These are phyloP conservation scores for Prostheceraeus crozeri DNA, from an alignment of 2,888 invertebrate species.

Conservation along the genomic window DNA sequence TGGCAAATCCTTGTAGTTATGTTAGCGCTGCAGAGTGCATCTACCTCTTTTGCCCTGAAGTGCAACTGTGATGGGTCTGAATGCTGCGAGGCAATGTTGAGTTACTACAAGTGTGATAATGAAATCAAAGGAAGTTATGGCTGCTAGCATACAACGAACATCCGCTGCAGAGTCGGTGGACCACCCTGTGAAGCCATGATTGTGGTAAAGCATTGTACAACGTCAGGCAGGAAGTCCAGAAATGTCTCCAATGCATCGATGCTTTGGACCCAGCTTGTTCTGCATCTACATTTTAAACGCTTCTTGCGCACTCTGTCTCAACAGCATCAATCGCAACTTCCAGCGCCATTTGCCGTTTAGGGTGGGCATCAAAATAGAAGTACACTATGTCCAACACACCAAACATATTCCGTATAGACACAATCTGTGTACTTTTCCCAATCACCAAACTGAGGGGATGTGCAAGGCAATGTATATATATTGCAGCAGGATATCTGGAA, in stretches of 20 bases:
- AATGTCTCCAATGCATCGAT: constrained; percentile 21
- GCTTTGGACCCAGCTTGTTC: constrained; percentile 14
- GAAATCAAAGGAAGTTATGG: constrained; percentile 11
- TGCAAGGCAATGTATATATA: constrained; percentile 15
- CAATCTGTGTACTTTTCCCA: constrained; percentile 14
- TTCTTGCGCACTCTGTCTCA: constrained; percentile 16
- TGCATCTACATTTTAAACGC: constrained; percentile 16
- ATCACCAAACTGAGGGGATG: constrained; percentile 18
- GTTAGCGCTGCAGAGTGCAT: no score
- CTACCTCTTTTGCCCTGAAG: no score
- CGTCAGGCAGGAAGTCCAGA: neutral
- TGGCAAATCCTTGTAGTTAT: no score
- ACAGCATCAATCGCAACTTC: neutral
- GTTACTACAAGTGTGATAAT: neutral
- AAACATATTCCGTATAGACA: constrained; percentile 20
- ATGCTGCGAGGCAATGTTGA: neutral
- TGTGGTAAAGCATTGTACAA: neutral
- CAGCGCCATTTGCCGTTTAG: constrained; percentile 7
- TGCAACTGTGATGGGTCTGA: constrained; percentile 1
- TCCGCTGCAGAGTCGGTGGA: neutral
- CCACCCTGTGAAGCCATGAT: no score
- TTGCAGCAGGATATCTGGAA: constrained; percentile 6
- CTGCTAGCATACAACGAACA: constrained; percentile 10
- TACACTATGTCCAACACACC: constrained; percentile 1
- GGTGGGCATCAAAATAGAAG: constrained; percentile 19